Percentiles rank a stretch among this genome's conserved stretches.
phyloP scores from a whole-genome alignment of 2,888 invertebrate species.

The Diplolepis rosae region DNA sequence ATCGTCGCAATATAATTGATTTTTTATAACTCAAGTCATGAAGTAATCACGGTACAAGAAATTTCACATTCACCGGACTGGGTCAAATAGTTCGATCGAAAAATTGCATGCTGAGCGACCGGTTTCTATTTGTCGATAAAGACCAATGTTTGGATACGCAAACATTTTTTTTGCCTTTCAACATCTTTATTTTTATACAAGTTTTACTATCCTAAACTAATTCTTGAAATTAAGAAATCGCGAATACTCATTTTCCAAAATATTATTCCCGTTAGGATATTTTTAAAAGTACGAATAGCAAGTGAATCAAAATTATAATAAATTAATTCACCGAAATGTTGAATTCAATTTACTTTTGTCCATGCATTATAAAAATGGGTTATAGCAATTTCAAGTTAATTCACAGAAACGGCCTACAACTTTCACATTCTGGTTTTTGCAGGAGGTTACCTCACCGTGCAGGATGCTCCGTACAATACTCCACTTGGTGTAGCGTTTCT shows the following conservation, averaged over 20 bases:
- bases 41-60: constrained; percentile 34
- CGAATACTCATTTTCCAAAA: too few relatives aligned
- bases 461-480: constrained; percentile 86
- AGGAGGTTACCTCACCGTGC: constrained; percentile 86
- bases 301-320: too few relatives aligned
- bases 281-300: too few relatives aligned
- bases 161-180: too few relatives aligned
- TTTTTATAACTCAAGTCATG: constrained; percentile 8
- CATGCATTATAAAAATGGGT: background rate
- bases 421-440: constrained; percentile 58
- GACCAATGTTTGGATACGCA: background rate
- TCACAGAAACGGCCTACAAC: constrained; percentile 4
- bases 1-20: constrained; percentile 14
- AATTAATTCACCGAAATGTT: too few relatives aligned
- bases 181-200: too few relatives aligned
- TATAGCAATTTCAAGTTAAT: constrained; percentile 1
- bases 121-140: constrained; percentile 29
- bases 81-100: constrained; percentile 42
- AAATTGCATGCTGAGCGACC: constrained; percentile 37
- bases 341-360: background rate
- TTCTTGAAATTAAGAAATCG: too few relatives aligned
- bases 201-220: too few relatives aligned
- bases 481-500: constrained; percentile 89
- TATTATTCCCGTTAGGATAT: too few relatives aligned
- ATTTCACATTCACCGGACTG: constrained; percentile 34